These are phyloP conservation scores for Gasteruption jaculator DNA, from an alignment of 2,888 invertebrate species.

Conservation along the genomic window DNA sequence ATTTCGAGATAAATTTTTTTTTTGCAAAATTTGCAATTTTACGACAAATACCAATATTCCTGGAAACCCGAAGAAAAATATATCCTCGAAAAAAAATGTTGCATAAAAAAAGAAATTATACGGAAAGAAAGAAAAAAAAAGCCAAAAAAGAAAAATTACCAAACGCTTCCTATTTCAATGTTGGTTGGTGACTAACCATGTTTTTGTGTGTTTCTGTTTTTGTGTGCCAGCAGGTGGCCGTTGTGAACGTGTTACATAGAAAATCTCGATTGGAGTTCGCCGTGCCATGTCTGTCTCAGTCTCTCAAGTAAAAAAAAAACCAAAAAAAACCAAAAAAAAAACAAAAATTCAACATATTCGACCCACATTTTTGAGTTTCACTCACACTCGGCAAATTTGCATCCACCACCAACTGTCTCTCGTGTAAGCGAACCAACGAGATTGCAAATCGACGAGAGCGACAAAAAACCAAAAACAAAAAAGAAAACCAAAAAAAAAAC, in stretches of 20 bases:
- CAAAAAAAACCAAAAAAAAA: too few species aligned
- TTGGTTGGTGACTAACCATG: constrained; percentile 53
- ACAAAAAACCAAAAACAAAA: too few species aligned
- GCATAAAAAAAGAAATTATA: too few species aligned
- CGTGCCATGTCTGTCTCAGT: constrained; percentile 51
- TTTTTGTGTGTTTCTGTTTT: constrained; percentile 53
- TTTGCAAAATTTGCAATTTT: too few species aligned
- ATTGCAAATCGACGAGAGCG: too few species aligned
- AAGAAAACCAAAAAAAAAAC: too few species aligned
- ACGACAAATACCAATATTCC: too few species aligned
- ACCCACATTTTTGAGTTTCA: too few species aligned
- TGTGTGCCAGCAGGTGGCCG: constrained; percentile 53
- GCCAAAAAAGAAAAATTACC: constrained; percentile 14
- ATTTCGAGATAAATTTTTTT: not conserved
- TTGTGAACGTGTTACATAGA: constrained; percentile 52
- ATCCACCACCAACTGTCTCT: too few species aligned
- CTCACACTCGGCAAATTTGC: too few species aligned
- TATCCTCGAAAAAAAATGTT: constrained; percentile 15
- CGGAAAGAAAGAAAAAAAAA: not conserved
- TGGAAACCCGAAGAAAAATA: constrained; percentile 2
- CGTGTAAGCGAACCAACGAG: too few species aligned
- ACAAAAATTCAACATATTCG: too few species aligned
- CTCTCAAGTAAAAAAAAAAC: constrained; percentile 32
- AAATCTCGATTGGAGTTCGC: constrained; percentile 50
- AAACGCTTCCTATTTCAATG: constrained; percentile 26